phyloP scores from a whole-genome alignment of 2,113 vertebrate species.

The Trematocara marginatum region DNA sequence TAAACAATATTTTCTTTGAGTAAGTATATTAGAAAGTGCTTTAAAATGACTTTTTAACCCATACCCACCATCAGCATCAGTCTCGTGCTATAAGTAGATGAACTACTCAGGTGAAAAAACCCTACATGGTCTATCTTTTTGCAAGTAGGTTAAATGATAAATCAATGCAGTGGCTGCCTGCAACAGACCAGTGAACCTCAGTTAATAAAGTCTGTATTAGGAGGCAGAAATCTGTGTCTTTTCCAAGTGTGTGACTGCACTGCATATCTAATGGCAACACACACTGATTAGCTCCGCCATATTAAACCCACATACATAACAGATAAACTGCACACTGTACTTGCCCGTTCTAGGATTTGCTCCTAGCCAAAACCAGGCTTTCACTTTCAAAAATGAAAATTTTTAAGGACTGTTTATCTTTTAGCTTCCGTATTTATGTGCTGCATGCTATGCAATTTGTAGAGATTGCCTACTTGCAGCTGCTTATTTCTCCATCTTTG shows the following conservation, averaged over 20 bases:
- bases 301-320: background rate
- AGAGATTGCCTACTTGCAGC: background rate
- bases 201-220: background rate
- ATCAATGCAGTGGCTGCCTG: background rate
- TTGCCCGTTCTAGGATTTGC: background rate
- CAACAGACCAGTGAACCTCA: background rate
- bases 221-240: background rate
- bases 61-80: background rate
- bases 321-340: background rate
- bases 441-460: background rate
- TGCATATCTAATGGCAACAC: slow-evolving; percentile 27
- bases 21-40: background rate
- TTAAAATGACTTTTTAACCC: background rate
- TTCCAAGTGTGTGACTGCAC: background rate
- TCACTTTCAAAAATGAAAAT: background rate
- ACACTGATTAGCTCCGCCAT: slow-evolving; percentile 6
- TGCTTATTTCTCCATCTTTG: background rate
- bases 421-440: background rate
- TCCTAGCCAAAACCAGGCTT: background rate
- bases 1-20: background rate
- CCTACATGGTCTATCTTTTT: background rate
- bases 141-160: background rate
- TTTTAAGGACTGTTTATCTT: background rate
- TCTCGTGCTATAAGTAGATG: background rate
- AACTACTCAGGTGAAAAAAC: background rate